phyloP scores from a whole-genome alignment of 2,797 vertebrate species.

The Cyprinodon diabolis region DNA sequence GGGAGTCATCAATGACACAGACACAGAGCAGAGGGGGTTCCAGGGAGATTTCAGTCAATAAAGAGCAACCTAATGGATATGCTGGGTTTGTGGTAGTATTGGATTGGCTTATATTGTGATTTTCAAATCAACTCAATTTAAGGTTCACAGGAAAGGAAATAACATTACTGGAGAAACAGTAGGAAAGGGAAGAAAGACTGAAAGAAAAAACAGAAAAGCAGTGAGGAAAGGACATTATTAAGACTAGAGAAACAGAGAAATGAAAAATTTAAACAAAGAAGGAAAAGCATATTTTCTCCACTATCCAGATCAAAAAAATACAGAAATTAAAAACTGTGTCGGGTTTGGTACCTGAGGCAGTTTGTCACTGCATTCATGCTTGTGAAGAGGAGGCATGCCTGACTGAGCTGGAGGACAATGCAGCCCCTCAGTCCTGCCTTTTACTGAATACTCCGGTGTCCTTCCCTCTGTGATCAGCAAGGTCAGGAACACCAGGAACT shows the following conservation, averaged over 20 bases:
- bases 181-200: not conserved
- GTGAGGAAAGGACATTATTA: too few species aligned
- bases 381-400: constrained; percentile 85
- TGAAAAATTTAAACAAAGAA: not conserved
- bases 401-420: constrained; percentile 97
- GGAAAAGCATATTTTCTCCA: not conserved
- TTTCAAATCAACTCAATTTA: not conserved
- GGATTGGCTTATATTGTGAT: not conserved
- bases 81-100: not conserved
- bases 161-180: too few species aligned
- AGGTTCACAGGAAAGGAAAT: not conserved
- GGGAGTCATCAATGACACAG: constrained; percentile 30
- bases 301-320: not conserved
- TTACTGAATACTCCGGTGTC: constrained; percentile 94
- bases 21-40: constrained; percentile 31
- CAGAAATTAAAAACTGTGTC: not conserved
- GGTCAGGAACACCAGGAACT: constrained; percentile 95
- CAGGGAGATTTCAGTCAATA: not conserved
- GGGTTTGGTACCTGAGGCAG: constrained; percentile 87
- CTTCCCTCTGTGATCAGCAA: constrained; percentile 97
- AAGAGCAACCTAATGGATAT: not conserved
- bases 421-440: constrained; percentile 94
- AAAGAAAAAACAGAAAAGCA: too few species aligned
- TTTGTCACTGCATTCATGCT: constrained; percentile 96
- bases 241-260: not conserved